A percentile compares a stretch with the other conserved stretches of the same genome.
phyloP scores from a whole-genome alignment of 2,888 invertebrate genomes.

The Ornithoptera priamus region DNA sequence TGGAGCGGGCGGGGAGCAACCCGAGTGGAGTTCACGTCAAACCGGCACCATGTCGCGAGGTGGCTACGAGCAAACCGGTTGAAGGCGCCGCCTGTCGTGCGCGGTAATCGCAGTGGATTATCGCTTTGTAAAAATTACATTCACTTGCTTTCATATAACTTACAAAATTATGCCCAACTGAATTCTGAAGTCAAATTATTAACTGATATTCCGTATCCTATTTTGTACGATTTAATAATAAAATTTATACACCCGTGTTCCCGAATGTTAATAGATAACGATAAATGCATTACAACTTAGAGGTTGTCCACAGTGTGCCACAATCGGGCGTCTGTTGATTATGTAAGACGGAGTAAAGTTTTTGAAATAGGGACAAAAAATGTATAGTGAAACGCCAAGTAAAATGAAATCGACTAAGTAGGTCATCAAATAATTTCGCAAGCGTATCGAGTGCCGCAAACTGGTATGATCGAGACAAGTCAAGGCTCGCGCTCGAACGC shows the following conservation, averaged over 20 bases:
- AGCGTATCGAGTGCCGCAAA: constrained; percentile 76
- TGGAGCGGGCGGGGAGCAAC: constrained; percentile 61
- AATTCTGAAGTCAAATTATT: neutral
- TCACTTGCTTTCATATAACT: constrained; percentile 41
- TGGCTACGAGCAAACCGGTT: constrained; percentile 75
- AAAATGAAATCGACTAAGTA: constrained; percentile 74
- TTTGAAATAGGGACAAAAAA: constrained; percentile 61
- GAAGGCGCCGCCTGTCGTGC: constrained; percentile 69
- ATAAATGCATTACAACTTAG: neutral
- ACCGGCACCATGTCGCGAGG: constrained; percentile 66
- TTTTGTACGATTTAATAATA: neutral
- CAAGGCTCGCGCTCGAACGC: constrained; percentile 63
- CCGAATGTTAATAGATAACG: neutral
- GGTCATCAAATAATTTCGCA: constrained; percentile 79
- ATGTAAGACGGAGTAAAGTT: constrained; percentile 35
- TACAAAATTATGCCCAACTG: constrained; percentile 15
- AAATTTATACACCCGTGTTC: neutral
- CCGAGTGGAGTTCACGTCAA: constrained; percentile 76
- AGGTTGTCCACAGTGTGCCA: neutral
- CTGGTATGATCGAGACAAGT: constrained; percentile 71
- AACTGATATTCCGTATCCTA: neutral
- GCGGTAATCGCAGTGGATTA: constrained; percentile 60
- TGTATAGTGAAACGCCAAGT: constrained; percentile 59
- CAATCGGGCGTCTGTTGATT: neutral
- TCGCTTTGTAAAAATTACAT: constrained; percentile 74